Percentiles rank a stretch among this genome's conserved stretches.
These are phyloP conservation scores for Phrynocephalus versicolor DNA, from an alignment of 2,113 vertebrate genomes.

Conservation along the genomic window DNA sequence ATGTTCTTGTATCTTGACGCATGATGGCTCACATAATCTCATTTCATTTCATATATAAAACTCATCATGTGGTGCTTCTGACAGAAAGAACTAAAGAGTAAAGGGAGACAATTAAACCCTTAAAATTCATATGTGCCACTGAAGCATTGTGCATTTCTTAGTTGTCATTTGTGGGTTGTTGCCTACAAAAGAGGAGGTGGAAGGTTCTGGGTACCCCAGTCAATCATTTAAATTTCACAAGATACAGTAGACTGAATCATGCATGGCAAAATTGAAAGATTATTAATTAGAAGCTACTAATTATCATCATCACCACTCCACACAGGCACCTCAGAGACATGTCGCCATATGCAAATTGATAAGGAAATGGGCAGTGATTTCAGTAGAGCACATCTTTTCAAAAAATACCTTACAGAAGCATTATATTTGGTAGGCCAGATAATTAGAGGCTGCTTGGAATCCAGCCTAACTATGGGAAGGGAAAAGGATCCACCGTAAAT, in stretches of 20 bases:
- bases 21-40: background rate
- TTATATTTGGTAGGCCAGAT: background rate
- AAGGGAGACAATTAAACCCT: background rate
- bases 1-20: background rate
- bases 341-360: background rate
- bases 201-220: background rate
- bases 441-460: background rate
- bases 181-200: slow-evolving; percentile 14
- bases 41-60: no score
- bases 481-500: background rate
- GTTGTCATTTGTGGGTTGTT: slow-evolving; percentile 1
- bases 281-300: slow-evolving; percentile 17
- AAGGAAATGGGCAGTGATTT: background rate
- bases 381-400: background rate
- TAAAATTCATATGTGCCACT: slow-evolving; percentile 5
- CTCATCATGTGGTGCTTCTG: no score
- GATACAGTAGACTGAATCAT: background rate
- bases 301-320: slow-evolving; percentile 1
- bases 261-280: slow-evolving; percentile 1
- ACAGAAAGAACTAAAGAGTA: no score
- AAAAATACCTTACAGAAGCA: background rate
- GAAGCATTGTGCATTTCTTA: background rate
- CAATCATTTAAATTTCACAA: slow-evolving; percentile 24
- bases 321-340: background rate
- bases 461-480: background rate